These are phyloP conservation scores for Lutraria lutraria DNA, from an alignment of 2,888 invertebrate genomes.

Conservation along the genomic window DNA sequence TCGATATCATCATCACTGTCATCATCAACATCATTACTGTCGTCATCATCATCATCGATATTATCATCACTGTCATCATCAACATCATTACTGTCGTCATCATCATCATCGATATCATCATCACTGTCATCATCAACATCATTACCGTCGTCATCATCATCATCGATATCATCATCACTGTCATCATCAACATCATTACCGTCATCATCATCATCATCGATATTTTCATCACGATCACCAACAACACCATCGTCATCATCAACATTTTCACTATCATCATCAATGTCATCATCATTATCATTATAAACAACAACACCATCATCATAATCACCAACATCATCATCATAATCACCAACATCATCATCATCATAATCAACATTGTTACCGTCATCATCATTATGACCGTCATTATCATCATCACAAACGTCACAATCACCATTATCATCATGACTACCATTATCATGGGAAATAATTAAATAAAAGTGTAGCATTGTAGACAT, in stretches of 20 bases:
- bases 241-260: background rate
- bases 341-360: background rate
- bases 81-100: background rate
- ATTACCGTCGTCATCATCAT: background rate
- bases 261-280: background rate
- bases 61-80: background rate
- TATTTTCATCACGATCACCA: background rate
- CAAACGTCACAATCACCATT: background rate
- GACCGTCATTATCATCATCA: background rate
- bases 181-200: background rate
- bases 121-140: background rate
- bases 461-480: too few species aligned
- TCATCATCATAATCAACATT: background rate
- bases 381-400: background rate
- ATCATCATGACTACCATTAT: too few species aligned
- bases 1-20: background rate
- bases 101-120: background rate
- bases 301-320: too few species aligned
- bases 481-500: too few species aligned
- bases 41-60: background rate
- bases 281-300: background rate
- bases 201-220: background rate
- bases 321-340: too few species aligned
- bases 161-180: background rate
- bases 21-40: background rate